phyloP scores from a whole-genome alignment of 2,113 vertebrate species.

The Micronycteris hirsuta region DNA sequence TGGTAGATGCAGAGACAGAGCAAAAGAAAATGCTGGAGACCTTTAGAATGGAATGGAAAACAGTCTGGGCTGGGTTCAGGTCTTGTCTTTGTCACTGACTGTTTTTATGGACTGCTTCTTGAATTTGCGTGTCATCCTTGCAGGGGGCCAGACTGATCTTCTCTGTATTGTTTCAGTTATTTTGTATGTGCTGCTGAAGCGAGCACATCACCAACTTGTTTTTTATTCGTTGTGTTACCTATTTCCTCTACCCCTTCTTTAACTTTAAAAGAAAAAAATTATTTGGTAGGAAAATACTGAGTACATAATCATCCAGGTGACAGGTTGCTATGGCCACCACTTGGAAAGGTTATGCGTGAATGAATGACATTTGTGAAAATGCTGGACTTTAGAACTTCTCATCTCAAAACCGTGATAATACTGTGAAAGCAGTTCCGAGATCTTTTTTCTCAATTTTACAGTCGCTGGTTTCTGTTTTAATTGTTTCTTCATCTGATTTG shows the following conservation, averaged over 20 bases:
- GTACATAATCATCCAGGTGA: background rate
- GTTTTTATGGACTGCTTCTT: background rate
- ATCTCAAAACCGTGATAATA: background rate
- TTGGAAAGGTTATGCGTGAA: background rate
- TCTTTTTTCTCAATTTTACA: background rate
- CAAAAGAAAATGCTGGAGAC: background rate
- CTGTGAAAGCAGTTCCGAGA: background rate
- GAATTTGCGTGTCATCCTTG: background rate
- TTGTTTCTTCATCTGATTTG: background rate
- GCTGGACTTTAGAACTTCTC: background rate
- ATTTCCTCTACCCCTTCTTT: background rate
- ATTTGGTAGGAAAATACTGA: background rate
- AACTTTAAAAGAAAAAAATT: background rate
- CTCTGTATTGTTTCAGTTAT: too few species aligned
- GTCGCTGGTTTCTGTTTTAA: background rate
- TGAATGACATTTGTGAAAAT: background rate
- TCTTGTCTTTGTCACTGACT: background rate
- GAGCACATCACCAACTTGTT: background rate
- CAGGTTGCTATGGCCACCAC: rapidly evolving
- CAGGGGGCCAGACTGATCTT: background rate
- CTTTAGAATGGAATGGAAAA: background rate
- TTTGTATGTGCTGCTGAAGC: background rate
- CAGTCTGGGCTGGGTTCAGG: background rate
- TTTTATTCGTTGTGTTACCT: background rate
- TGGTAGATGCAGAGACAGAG: background rate